Evolutionary conservation across 2,888 invertebrate species (phyloP), one percentile per base, ranked within the genome.

Genomic region (Linnaemya vulpina): DNA sequence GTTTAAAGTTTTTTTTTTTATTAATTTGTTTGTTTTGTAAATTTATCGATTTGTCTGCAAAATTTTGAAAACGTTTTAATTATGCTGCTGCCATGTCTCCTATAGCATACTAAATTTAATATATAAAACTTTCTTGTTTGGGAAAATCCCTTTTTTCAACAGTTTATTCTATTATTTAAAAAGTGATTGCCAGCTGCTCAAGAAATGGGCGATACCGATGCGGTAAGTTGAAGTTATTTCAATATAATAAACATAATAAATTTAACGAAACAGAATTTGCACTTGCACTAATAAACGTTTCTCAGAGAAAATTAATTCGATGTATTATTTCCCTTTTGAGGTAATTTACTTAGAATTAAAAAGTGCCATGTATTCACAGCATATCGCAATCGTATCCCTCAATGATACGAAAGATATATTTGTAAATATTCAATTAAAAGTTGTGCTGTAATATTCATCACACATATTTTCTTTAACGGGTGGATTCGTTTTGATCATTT

Each of bases 131-230:
- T 40, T 30, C n/a, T 62, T 51, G 20, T 70, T 73, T 73, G 68
- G 81, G 77, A 79, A 82, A 86, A 75, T 78, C 75, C 86, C 73
- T 60, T 58, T 62, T 65, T 20, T n/a, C 22, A 49, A 1, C 49
- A 1, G 9, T 46, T 13, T 22, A 43, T 15, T 43, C 43, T 15
- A 10, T 30, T 30, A 17, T 58, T 58, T 43, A 20, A 46, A 25
- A 5, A 84, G 67, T 43, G 30, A 71, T 73, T 68, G 3, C 49
- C 43, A 62, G 58, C 51, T 30, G 53, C 25, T 22, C 8, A 8
- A 8, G 17, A 60, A 83, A 88, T 87, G 87, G 83, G 86, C 65
- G 88, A 88, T 79, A 87, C 87, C n/a, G 88, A 88, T 60, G 85
- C 87, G 87, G 88, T 88, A 86, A 88, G 88, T 88, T 63, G 3